A percentile compares a stretch with the other conserved stretches of the same genome.
phyloP scores from a whole-genome alignment of 2,113 vertebrate genomes.

The Psammodynastes pulverulentus region DNA sequence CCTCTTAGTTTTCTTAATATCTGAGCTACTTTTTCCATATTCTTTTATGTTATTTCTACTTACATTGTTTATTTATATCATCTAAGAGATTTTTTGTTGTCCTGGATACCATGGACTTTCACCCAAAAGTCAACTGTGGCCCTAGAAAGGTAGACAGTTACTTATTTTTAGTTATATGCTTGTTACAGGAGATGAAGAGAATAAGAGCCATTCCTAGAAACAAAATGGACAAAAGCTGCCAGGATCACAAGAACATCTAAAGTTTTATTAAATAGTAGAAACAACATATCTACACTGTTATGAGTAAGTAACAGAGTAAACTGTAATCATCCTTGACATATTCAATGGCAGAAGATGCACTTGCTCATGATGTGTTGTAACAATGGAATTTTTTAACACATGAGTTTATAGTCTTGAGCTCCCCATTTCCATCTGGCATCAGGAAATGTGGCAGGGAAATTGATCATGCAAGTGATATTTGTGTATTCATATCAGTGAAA shows the following conservation, averaged over 20 bases:
- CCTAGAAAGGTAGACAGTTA: background rate
- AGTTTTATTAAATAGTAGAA: background rate
- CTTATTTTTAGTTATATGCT: background rate
- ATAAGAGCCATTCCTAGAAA: background rate
- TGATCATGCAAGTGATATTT: background rate
- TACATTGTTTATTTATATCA: background rate
- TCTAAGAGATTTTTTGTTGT: background rate
- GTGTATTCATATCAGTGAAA: background rate
- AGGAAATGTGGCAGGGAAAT: background rate
- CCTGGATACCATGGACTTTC: background rate
- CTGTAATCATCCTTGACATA: background rate
- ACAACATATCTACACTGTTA: background rate
- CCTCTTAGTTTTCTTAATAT: no score
- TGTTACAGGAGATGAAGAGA: background rate
- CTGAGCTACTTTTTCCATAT: no score
- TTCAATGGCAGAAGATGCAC: background rate
- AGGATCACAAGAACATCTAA: background rate
- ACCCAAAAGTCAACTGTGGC: background rate
- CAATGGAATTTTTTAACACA: background rate
- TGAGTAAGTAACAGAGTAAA: no score
- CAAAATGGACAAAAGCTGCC: background rate
- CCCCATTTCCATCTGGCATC: background rate
- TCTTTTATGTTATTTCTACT: no score
- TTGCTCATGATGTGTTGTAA: background rate
- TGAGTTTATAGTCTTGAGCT: background rate